Evolutionary conservation across 1,140 invertebrate genomes (phyloP), one percentile per base, ranked within the genome.

Genomic region (Stegodyphus dumicola): DNA sequence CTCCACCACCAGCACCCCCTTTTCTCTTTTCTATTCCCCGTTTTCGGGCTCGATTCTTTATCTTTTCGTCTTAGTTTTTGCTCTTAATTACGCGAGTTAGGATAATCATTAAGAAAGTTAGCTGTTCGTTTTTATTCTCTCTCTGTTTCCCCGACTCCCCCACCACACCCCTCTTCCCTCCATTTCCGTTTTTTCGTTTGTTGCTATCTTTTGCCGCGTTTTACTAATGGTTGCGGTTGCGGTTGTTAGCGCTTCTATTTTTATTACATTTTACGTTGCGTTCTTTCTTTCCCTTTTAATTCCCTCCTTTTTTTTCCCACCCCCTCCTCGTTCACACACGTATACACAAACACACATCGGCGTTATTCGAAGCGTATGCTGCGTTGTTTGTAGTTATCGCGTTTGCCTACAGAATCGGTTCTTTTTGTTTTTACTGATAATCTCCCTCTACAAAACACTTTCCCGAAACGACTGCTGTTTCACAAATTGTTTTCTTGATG

Each of bases 91-190:
- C 67, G 48, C 81, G 73, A 18, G 53, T 60, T 60, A 65, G 84
- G 84, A 86, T 86, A 86, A 86, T 86, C 84, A 86, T 86, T 86
- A 86, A 86, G 84, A 86, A 86, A 78, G 75, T 66, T 9, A 33
- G 33, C 17, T 49, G 64, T 7, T n/a, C 51, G 18, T 13, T 52
- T 7, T 71, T 73, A 64, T 65, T 53, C 7, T 56, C 9, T 6
- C 2, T 15, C n/a, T 52, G 52, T 75, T 11, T 65, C 51, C 53
- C 48, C 13, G 6, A 6, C 10, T 33, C 33, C 2, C 15, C 54
- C 66, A 49, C 11, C 51, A n/a, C 15, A 7, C 65, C 65, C 17
- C 51, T 3, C 7, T 7, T 53, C 65, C 33, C 67, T 56, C 70
- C 65, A 77, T 85, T 85, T 85, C 81, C 81, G 74, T 77, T 85